These are phyloP conservation scores for Zingel zingel DNA, from an alignment of 2,113 vertebrate species.

Conservation along the genomic window DNA sequence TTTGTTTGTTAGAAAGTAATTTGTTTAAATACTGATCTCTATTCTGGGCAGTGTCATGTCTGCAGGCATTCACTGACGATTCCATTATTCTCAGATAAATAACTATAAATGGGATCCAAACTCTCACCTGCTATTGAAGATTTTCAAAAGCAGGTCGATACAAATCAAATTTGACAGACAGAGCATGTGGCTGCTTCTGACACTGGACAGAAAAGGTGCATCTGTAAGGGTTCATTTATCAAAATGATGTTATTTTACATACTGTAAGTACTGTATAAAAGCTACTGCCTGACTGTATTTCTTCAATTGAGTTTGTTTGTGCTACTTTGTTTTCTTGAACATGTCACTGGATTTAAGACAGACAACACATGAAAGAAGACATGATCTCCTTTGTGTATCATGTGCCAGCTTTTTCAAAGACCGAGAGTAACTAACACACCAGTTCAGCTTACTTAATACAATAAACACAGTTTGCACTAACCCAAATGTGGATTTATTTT, in stretches of 20 bases:
- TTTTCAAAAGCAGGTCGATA: slow-evolving; percentile 57
- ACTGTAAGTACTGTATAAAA: neutral
- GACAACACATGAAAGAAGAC: slow-evolving; percentile 17
- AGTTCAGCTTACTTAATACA: slow-evolving; percentile 10
- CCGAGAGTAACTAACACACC: neutral
- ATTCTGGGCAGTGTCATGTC: slow-evolving; percentile 47
- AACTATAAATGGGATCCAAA: slow-evolving; percentile 57
- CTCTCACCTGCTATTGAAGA: slow-evolving; percentile 21
- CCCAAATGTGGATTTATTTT: slow-evolving; percentile 8
- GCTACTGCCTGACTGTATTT: slow-evolving; percentile 18
- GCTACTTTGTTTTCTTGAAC: neutral
- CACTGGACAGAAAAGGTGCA: slow-evolving; percentile 26
- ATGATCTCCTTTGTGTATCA: slow-evolving; percentile 1
- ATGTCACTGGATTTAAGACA: slow-evolving; percentile 17
- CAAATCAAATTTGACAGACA: slow-evolving; percentile 51
- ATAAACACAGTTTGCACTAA: slow-evolving; percentile 8
- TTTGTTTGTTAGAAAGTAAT: slow-evolving; percentile 42
- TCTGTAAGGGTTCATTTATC: slow-evolving; percentile 33
- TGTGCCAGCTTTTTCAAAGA: neutral
- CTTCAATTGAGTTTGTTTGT: slow-evolving; percentile 8
- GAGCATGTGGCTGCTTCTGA: slow-evolving; percentile 17
- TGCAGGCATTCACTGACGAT: slow-evolving; percentile 45
- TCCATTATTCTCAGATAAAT: slow-evolving; percentile 62
- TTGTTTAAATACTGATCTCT: slow-evolving; percentile 60
- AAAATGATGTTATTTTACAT: slow-evolving; percentile 5